Evolutionary conservation across 2,888 invertebrate species (phyloP).

Genomic region (Sturmia bella): DNA sequence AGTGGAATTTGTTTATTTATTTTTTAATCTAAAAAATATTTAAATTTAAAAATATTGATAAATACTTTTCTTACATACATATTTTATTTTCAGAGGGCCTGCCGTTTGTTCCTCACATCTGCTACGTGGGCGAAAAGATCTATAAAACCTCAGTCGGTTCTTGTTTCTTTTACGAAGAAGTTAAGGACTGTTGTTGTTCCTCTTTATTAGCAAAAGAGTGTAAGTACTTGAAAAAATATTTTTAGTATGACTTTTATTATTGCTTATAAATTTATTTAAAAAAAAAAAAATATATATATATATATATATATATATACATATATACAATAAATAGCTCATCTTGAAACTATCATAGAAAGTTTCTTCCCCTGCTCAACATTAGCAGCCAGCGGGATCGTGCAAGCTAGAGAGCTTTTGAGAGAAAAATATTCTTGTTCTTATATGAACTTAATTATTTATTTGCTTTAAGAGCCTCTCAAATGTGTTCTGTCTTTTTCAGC

Average conservation of each 20-base stretch:
- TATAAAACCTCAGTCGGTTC: slow-evolving; percentile 79
- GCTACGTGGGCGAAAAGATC: slow-evolving; percentile 80
- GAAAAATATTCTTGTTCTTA: no score
- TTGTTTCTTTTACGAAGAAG: slow-evolving; percentile 79
- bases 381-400: no score
- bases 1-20: no score
- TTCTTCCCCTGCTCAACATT: no score
- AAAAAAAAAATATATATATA: background rate
- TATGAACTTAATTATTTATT: no score
- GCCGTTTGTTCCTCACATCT: slow-evolving; percentile 81
- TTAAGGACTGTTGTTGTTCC: slow-evolving; percentile 81
- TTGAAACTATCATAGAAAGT: no score
- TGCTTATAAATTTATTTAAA: background rate
- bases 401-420: no score
- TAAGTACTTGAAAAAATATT: slow-evolving; percentile 73
- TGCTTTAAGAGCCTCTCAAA: no score
- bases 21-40: no score
- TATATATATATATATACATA: background rate
- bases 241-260: background rate
- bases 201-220: slow-evolving; percentile 78
- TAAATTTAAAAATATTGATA: no score
- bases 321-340: background rate
- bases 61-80: no score
- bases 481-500: no score
- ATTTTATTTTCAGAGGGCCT: slow-evolving; percentile 78